Conservation (phyloP, 1,140 invertebrate genomes). For the Heliothis virescens region DNA sequence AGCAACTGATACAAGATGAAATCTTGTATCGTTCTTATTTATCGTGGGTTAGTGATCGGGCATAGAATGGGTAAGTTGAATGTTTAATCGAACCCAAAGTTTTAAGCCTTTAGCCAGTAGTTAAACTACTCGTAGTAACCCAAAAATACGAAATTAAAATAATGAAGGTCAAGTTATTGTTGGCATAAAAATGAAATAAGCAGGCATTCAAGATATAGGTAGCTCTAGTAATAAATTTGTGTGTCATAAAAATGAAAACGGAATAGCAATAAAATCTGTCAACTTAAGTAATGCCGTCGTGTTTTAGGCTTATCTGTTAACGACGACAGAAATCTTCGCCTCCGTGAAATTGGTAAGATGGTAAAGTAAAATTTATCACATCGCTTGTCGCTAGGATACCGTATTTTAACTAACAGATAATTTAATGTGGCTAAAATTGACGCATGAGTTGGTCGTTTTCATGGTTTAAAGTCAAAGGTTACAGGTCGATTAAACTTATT, state of each 20-base stretch:
- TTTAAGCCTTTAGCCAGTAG: background rate
- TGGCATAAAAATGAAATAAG: background rate
- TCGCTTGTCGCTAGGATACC: conserved; percentile 28
- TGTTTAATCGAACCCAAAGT: too few relatives aligned
- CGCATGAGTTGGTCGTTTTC: background rate
- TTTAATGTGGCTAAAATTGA: background rate
- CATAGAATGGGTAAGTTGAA: too few relatives aligned
- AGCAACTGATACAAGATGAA: background rate
- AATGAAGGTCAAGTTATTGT: background rate
- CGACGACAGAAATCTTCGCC: conserved; percentile 56
- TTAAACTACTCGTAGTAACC: background rate
- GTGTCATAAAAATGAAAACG: conserved; percentile 68
- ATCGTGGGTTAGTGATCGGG: too few relatives aligned
- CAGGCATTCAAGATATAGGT: background rate
- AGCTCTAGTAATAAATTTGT: conserved; percentile 60
- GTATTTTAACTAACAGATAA: conserved; percentile 5
- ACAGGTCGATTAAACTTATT: background rate
- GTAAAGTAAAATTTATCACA: conserved; percentile 53
- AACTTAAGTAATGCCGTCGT: conserved; percentile 65
- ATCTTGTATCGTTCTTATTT: too few relatives aligned
- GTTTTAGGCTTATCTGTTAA: conserved; percentile 68
- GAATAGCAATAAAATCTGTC: conserved; percentile 69
- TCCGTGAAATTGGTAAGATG: conserved; percentile 61
- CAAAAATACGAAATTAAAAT: background rate
- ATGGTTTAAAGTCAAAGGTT: background rate